Evolutionary conservation across 2,797 vertebrate genomes (phyloP), one percentile per base, ranked within the genome.

Genomic region (Cichlasoma orientale): DNA sequence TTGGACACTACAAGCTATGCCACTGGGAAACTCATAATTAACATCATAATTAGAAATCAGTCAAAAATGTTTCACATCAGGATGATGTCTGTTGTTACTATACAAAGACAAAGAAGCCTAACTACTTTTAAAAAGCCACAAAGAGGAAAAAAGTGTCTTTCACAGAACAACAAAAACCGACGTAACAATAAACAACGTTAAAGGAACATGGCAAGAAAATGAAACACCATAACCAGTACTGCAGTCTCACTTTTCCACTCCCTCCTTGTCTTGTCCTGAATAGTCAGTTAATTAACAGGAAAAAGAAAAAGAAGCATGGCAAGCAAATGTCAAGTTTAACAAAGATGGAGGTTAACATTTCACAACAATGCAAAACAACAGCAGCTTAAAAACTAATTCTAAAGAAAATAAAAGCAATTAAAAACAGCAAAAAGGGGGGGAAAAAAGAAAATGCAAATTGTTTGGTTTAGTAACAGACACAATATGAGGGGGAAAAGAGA

Each of bases 251-350:
- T 56, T 31, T 10, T 3, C 38, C 38, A 66, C 61, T 63, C 44
- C 54, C 27, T 59, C 68, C 36, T 55, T 77, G 11, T 80, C 52
- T 47, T 76, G 29, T 69, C 72, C 70, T 82, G 72, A 89, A 86
- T 81, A 88, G 75, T 79, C 57, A 44, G 79, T 88, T 91, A 89
- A 92, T 90, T 90, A 90, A 86, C 79, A 76, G 74, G 54, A 47
- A 76, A 83, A 38, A n/a, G 74, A 74, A 74, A 44, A 75, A 27
- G 85, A 61, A 82, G 19, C 63, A 56, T 11, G 11, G 31, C 58
- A 79, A 79, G 77, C 72, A 86, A 91, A 91, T 88, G 91, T 91
- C 89, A 92, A 87, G 79, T 84, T 74, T 25, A 74, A 86, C 80
- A 90, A 84, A 86, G 86, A 89, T 23, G 44, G 78, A 92, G 88